phyloP scores from a whole-genome alignment of 1,140 invertebrate genomes.

The Penaeus indicus region DNA sequence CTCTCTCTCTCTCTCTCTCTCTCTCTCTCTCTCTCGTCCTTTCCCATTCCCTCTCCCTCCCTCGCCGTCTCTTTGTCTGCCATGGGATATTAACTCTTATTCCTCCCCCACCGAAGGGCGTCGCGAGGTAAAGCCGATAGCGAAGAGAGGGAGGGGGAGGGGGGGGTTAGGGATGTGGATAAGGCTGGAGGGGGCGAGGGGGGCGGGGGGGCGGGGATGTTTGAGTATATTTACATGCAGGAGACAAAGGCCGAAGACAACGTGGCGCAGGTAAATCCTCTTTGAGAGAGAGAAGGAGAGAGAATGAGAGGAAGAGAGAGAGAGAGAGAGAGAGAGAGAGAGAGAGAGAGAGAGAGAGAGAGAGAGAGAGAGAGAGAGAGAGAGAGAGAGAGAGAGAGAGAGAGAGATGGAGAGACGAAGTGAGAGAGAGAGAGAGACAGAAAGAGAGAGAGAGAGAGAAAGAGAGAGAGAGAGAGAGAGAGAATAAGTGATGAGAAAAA shows the following conservation, averaged over 20 bases:
- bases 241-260: slow-evolving; percentile 49
- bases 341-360: background rate
- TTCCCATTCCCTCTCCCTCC: no score
- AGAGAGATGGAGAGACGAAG: background rate
- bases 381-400: background rate
- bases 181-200: background rate
- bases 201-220: background rate
- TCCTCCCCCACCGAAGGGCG: no score
- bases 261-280: slow-evolving; percentile 39
- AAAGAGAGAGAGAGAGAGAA: background rate
- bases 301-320: background rate
- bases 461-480: no score
- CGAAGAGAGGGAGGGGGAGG: no score
- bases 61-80: no score
- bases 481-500: background rate
- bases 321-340: background rate
- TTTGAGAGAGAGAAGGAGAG: background rate
- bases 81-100: no score
- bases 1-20: no score
- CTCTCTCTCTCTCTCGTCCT: no score
- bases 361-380: background rate
- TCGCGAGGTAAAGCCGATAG: no score
- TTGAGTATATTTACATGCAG: slow-evolving; percentile 57
- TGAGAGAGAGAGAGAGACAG: background rate
- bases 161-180: background rate